A percentile compares a stretch with the other conserved stretches of the same genome.
Evolutionary conservation across 2,113 vertebrate genomes (phyloP).

Genomic region (Ahaetulla prasina): DNA sequence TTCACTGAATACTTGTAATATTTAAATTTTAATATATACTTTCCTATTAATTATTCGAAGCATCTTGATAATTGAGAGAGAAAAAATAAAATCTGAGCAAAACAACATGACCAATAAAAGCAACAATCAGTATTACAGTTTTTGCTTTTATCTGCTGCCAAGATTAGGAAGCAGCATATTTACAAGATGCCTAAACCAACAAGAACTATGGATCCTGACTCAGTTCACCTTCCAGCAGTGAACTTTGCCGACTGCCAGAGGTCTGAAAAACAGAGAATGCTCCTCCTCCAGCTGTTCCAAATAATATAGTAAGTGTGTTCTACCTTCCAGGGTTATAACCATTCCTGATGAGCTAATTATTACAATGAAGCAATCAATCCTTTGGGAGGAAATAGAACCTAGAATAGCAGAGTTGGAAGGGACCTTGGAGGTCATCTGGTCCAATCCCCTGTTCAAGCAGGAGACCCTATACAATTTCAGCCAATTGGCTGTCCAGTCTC

Average conservation of each 20-base stretch:
- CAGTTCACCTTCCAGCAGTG: neutral
- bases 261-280: neutral
- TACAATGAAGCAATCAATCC: neutral
- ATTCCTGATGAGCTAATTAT: neutral
- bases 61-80: neutral
- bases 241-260: neutral
- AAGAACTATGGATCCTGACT: slow-evolving; percentile 15
- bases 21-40: neutral
- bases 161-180: neutral
- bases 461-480: neutral
- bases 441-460: neutral
- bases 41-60: neutral
- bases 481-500: neutral
- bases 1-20: neutral
- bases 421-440: neutral
- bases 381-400: neutral
- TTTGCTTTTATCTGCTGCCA: neutral
- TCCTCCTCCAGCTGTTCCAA: neutral
- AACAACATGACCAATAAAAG: neutral
- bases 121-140: neutral
- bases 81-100: neutral
- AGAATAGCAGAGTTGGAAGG: neutral
- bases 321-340: neutral
- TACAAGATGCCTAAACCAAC: slow-evolving; percentile 3
- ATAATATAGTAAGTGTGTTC: neutral